phyloP scores from a whole-genome alignment of 2,797 vertebrate species.

The Gorsachius magnificus region DNA sequence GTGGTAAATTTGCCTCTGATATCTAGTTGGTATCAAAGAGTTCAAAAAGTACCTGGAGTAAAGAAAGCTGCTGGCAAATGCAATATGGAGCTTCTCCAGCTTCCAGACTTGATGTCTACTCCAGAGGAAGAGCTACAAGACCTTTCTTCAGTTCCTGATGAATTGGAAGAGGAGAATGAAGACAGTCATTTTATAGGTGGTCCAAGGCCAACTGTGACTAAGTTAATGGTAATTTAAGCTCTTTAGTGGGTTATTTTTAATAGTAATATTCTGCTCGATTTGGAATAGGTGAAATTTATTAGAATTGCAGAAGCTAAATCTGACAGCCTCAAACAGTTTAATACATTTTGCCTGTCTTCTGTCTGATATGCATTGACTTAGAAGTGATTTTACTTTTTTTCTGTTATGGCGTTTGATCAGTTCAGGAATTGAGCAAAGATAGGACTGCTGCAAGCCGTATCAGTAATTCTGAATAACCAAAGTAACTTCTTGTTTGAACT shows the following conservation, averaged over 20 bases:
- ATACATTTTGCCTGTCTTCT: background rate
- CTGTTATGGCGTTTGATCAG: background rate
- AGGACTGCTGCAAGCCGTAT: background rate
- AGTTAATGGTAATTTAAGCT: constrained; percentile 87
- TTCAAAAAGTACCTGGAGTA: constrained; percentile 89
- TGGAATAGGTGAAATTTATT: background rate
- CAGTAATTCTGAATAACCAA: background rate
- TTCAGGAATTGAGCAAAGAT: background rate
- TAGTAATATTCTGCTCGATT: background rate
- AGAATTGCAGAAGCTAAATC: background rate
- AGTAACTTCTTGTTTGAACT: background rate
- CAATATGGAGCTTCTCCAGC: constrained; percentile 79
- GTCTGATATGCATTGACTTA: background rate
- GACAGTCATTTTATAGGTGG: constrained; percentile 87
- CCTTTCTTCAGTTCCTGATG: constrained; percentile 23
- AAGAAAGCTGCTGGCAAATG: constrained; percentile 81
- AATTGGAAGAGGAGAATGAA: constrained; percentile 65
- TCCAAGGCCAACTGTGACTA: constrained; percentile 94
- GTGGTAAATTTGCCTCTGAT: constrained; percentile 83
- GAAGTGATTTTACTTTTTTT: background rate
- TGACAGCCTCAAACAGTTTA: background rate
- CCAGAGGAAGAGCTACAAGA: background rate
- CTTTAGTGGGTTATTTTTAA: background rate
- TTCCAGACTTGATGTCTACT: constrained; percentile 23
- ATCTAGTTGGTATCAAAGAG: constrained; percentile 85